Base-by-base conservation (phyloP, 2,113 vertebrate genomes). In the Struthidea cinerea region DNA sequence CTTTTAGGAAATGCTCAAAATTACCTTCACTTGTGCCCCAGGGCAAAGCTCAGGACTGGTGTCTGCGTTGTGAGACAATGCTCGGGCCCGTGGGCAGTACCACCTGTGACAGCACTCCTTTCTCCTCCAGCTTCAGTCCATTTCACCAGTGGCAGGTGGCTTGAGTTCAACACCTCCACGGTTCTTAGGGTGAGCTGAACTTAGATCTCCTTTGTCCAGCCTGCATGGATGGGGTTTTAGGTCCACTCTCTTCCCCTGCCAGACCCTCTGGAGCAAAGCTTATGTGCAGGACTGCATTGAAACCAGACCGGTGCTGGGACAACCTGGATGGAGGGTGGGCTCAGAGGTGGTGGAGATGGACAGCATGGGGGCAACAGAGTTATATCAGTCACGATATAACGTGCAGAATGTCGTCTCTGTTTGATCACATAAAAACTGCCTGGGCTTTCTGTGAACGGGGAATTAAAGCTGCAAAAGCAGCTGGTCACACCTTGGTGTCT, bases 321-420 rank as follows among this genome's bases (percentile, higher is more conserved):
- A 41, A 28, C 37, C 24, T 80, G 70, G 24, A 3, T 57, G 22
- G 17, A 81, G 4, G 12, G 28, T 53, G 57, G 20, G 11, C 57
- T 76, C 57, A 59, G 28, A 75, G 30, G 19, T n/a, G 22, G 8
- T 76, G 53, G 41, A 59, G 44, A 11, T 60, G 20, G 28, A 41
- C n/a, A 64, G 20, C 17, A 23, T 12, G 32, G 11, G 4, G 3
- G 7, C 4, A 52, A 37, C 16, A 60, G 32, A 63, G 7, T 33
- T 39, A 2, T 32, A 24, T 19, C 53, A 53, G 32, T 70, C 56
- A 77, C 0, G 0, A 28, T 44, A 33, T 42, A 49, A 33, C 0
- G 0, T 56, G 61, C 41, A 85, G 67, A 84, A 50, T 69, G 20
- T 35, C 0, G 0, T 82, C 23, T 78, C 37, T 4, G 0, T 42